These are phyloP conservation scores for Steinernema scapterisci DNA, from an alignment of 2,888 invertebrate genomes.

Conservation along the genomic window DNA sequence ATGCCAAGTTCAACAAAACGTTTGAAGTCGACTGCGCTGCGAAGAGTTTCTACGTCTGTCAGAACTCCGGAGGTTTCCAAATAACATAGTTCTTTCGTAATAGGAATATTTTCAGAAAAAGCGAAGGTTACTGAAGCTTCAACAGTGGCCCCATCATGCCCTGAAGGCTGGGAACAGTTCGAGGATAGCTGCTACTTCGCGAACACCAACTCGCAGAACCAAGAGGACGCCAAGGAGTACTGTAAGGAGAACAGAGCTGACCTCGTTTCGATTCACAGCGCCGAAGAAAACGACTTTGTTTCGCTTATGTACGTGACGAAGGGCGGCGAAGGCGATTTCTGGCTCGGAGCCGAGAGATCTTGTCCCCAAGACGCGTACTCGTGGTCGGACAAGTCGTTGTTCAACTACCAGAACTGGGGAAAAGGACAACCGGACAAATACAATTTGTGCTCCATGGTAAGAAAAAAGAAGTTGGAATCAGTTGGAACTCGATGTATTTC, in stretches of 20 bases:
- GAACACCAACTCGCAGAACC: background rate
- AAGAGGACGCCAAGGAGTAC: constrained; percentile 2
- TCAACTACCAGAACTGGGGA: constrained; percentile 10
- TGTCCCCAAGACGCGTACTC: background rate
- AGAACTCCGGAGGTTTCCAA: background rate
- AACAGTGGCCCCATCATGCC: background rate
- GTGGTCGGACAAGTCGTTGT: background rate
- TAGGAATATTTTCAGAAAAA: too few species aligned
- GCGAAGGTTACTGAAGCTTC: too few species aligned
- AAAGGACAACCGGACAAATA: background rate
- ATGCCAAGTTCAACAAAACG: background rate
- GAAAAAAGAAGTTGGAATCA: background rate
- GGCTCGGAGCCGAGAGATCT: background rate
- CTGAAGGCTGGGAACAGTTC: constrained; percentile 28
- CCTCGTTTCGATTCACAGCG: constrained; percentile 32
- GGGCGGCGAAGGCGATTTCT: constrained; percentile 10
- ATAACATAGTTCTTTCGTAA: too few species aligned
- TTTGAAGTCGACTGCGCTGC: background rate
- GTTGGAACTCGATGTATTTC: too few species aligned
- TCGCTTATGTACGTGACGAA: background rate
- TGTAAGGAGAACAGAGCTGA: constrained; percentile 19
- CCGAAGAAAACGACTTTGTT: constrained; percentile 30
- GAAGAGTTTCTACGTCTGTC: background rate
- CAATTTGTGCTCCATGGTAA: background rate
- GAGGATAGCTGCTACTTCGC: constrained; percentile 30